Evolutionary conservation across 1,140 invertebrate species (phyloP), one percentile per base, ranked within the genome.

Genomic region (Hycleus phaleratus): DNA sequence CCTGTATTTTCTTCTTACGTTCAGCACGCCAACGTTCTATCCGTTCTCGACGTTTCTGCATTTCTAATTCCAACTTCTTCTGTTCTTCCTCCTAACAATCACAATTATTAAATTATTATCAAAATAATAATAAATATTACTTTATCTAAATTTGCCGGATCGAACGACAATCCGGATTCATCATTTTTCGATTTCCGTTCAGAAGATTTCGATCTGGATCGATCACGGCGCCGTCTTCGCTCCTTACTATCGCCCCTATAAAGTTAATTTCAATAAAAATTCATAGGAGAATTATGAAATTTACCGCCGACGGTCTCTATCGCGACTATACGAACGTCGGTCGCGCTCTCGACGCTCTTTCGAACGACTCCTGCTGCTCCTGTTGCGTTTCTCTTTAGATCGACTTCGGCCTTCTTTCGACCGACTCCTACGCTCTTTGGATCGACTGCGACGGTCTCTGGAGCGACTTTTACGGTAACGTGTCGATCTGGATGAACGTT

Each of bases 31-130:
- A 96, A 59, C 92, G 81, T 76, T 97, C 94, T 53, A 96, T 95
- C 32, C 92, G 82, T 69, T 98, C 95, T 25, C 94, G 76, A 38
- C 95, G 79, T 74, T 96, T 97, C 70, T 94, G 91, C 95, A 98
- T 98, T 79, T 97, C 95, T 11, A 88, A 76, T 71, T 98, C 96
- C 10, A 98, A 75, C 39, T 90, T 83, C 61, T 85, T 90, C 71
- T 97, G 92, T 66, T 91, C 88, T 71, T 90, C 88, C 74, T 91
- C 89, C 32, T 32, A 7, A 32, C 4, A 81, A 39, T 44, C 58
- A 40, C n/a, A 25, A 56, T 45, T 57, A 55, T 62, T 45, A 45
- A 38, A 8, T 38, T 45, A 46, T 47, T 52, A n/a, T 6, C 2
- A 50, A 11, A 32, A 48, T 70, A 70, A 86, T 85, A 4, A 32